phyloP scores from a whole-genome alignment of 2,113 vertebrate genomes.

The Aleadryas rufinucha region DNA sequence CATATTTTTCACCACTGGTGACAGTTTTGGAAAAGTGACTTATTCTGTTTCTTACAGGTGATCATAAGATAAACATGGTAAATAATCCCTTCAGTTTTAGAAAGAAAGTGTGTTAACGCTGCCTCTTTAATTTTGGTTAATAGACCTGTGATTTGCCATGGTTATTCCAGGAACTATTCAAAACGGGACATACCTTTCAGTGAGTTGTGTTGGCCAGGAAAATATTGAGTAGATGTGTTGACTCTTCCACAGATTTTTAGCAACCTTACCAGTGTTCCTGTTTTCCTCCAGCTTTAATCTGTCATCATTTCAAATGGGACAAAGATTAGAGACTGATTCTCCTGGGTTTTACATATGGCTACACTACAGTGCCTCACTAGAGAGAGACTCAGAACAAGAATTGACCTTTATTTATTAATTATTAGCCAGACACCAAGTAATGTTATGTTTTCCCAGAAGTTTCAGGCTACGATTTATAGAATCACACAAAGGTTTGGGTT shows the following conservation, averaged over 20 bases:
- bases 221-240: background rate
- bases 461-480: background rate
- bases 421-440: background rate
- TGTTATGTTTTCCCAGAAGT: background rate
- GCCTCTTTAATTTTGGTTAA: background rate
- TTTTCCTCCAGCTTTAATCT: background rate
- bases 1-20: fast-evolving
- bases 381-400: background rate
- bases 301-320: fast-evolving
- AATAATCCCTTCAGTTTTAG: background rate
- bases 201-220: background rate
- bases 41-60: background rate
- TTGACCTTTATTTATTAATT: background rate
- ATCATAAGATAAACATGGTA: background rate
- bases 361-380: background rate
- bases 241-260: background rate
- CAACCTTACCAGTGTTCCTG: fast-evolving
- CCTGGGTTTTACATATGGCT: background rate
- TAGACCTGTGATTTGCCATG: background rate
- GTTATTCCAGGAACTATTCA: background rate
- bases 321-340: background rate
- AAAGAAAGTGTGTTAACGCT: background rate
- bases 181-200: background rate
- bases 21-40: background rate
- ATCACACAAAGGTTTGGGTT: background rate